A percentile compares a stretch with the other conserved stretches of the same genome.
Evolutionary conservation across 1,140 invertebrate genomes (phyloP).

Genomic region (Subanguina moxae): DNA sequence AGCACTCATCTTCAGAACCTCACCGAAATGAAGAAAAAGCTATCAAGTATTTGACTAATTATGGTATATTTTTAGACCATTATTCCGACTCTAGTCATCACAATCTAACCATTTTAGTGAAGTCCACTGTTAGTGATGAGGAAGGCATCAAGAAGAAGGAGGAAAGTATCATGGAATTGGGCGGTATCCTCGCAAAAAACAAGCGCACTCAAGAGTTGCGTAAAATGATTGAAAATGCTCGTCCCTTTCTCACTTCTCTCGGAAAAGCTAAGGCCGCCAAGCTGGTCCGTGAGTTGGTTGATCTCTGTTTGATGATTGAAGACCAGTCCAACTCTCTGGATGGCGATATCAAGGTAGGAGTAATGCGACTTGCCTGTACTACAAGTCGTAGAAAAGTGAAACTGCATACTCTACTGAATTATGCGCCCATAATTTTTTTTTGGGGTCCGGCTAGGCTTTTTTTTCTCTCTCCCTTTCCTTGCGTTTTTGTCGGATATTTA

Average conservation of each 20-base stretch:
- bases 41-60: conserved; percentile 43
- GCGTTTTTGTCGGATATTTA: background rate
- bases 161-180: conserved; percentile 49
- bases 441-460: too few relatives aligned
- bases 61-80: too few relatives aligned
- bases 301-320: conserved; percentile 87
- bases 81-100: background rate
- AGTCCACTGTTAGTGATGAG: conserved; percentile 41
- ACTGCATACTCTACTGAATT: too few relatives aligned
- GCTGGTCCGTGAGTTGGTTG: conserved; percentile 82
- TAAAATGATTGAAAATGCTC: conserved; percentile 65
- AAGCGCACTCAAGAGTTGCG: conserved; percentile 47
- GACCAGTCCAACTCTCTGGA: conserved; percentile 35
- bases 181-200: conserved; percentile 39
- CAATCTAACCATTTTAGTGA: conserved; percentile 30
- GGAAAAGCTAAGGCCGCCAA: conserved; percentile 99
- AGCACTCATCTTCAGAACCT: conserved; percentile 31
- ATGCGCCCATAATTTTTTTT: too few relatives aligned
- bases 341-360: conserved; percentile 70
- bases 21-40: conserved; percentile 46
- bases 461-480: too few relatives aligned
- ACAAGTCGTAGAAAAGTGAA: too few relatives aligned
- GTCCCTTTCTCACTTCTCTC: conserved; percentile 83
- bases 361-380: too few relatives aligned
- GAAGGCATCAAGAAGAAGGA: conserved; percentile 50